Evolutionary conservation across 92 coral and sea anemone species (phyloP).

Genomic region (Bergia puertoricense): DNA sequence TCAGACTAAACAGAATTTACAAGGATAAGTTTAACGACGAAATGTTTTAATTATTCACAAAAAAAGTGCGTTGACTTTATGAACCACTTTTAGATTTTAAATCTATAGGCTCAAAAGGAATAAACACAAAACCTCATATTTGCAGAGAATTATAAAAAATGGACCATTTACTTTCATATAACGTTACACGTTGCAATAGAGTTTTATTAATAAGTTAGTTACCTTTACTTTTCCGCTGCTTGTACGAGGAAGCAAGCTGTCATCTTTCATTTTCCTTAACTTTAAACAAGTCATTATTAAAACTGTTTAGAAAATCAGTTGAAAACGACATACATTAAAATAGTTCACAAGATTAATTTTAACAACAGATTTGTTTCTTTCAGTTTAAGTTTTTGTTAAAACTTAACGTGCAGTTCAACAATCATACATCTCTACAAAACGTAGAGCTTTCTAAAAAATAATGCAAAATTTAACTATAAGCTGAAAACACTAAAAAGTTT

Average conservation of each 20-base stretch:
- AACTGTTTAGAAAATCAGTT: background rate
- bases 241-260: slow-evolving; percentile 34
- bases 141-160: background rate
- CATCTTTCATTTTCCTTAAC: slow-evolving; percentile 58
- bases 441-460: background rate
- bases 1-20: background rate
- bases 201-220: background rate
- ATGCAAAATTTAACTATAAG: background rate
- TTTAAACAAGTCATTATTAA: slow-evolving; percentile 40
- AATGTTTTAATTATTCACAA: background rate
- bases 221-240: slow-evolving; percentile 62
- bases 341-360: background rate
- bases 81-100: background rate
- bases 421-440: background rate
- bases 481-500: background rate
- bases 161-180: background rate
- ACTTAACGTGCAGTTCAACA: background rate
- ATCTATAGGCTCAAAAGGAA: background rate
- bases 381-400: background rate
- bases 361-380: background rate
- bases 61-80: background rate
- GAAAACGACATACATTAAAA: background rate
- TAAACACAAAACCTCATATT: too few relatives aligned
- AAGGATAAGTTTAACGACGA: background rate
- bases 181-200: background rate